Percentiles rank a stretch among this genome's conserved stretches.
phyloP scores from a whole-genome alignment of 1,140 invertebrate species.

The Fopius arisanus region DNA sequence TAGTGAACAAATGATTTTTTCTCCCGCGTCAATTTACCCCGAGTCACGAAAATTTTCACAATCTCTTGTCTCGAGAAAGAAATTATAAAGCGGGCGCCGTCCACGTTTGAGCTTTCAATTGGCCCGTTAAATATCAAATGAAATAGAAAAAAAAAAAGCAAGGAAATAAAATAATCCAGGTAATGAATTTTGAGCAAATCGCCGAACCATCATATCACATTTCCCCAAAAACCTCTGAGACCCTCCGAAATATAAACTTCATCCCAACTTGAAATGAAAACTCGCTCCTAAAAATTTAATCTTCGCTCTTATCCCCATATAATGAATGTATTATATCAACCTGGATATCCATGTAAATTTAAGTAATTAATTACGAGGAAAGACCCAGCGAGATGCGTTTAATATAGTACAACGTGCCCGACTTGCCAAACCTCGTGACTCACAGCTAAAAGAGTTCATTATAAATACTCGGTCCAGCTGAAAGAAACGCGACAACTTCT shows the following conservation, averaged over 20 bases:
- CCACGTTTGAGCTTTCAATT: conserved; percentile 49
- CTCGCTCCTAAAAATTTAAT: conserved; percentile 41
- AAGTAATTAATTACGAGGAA: conserved; percentile 28
- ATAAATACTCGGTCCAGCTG: conserved; percentile 11
- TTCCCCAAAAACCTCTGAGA: neutral
- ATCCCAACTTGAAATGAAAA: neutral
- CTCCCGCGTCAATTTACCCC: neutral
- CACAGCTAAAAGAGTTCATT: neutral
- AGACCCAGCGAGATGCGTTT: conserved; percentile 4
- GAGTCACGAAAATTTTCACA: no score
- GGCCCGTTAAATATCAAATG: conserved; percentile 32
- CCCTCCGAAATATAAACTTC: neutral
- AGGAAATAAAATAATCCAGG: no score
- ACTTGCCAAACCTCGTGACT: conserved; percentile 61
- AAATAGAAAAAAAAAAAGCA: no score
- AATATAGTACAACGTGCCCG: conserved; percentile 59
- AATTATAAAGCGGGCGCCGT: conserved; percentile 49
- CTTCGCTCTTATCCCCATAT: conserved; percentile 16
- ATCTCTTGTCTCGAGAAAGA: conserved; percentile 1
- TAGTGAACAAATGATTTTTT: neutral
- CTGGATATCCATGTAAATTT: conserved; percentile 25
- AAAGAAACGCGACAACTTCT: conserved; percentile 55
- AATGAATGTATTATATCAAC: conserved; percentile 48
- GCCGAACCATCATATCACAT: conserved; percentile 34
- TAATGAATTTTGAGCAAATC: no score